phyloP scores from a whole-genome alignment of 2,113 vertebrate genomes.

The Toxotes chatareus region DNA sequence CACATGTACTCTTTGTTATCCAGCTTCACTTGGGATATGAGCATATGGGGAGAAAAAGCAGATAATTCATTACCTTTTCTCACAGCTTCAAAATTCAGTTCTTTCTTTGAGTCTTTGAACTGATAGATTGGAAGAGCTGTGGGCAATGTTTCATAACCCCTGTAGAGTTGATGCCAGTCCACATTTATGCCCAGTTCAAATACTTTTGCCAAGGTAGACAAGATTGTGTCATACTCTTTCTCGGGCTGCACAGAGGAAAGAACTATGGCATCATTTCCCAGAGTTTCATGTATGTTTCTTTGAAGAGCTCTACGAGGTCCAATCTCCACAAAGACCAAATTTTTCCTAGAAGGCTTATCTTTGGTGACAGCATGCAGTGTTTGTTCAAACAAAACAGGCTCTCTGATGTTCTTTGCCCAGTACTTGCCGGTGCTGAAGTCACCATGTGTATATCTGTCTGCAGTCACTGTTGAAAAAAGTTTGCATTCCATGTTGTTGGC shows the following conservation, averaged over 20 bases:
- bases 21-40: constrained; percentile 72
- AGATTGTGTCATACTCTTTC: constrained; percentile 80
- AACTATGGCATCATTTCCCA: constrained; percentile 82
- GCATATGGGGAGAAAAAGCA: constrained; percentile 58
- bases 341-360: constrained; percentile 60
- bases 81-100: constrained; percentile 76
- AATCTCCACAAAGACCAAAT: constrained; percentile 89
- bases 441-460: constrained; percentile 66
- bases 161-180: constrained; percentile 86
- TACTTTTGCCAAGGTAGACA: constrained; percentile 80
- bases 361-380: constrained; percentile 76
- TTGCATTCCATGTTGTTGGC: constrained; percentile 73
- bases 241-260: constrained; percentile 82
- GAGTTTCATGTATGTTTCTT: constrained; percentile 86
- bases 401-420: constrained; percentile 88
- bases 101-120: constrained; percentile 84
- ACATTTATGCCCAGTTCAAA: constrained; percentile 87
- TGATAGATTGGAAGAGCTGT: constrained; percentile 86
- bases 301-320: constrained; percentile 86
- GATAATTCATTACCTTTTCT: constrained; percentile 64
- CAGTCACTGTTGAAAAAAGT: constrained; percentile 88
- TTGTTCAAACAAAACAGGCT: constrained; percentile 87
- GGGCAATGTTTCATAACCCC: constrained; percentile 82
- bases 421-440: constrained; percentile 86
- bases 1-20: constrained; percentile 76